phyloP scores from a whole-genome alignment of 2,888 invertebrate genomes.

The Nomada flava region DNA sequence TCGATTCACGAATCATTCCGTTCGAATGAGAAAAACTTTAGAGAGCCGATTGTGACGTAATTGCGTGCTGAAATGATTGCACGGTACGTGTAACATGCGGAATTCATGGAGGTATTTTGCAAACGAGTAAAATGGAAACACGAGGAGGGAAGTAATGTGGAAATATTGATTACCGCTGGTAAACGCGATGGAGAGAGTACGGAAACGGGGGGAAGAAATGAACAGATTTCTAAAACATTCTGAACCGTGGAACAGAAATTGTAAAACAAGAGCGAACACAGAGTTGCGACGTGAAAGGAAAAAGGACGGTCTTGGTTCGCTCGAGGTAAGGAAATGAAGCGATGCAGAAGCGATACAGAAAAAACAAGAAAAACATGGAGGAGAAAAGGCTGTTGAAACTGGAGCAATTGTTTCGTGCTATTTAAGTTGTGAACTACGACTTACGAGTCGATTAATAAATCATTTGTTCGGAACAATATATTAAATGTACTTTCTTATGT shows the following conservation, averaged over 20 bases:
- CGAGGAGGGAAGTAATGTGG: neutral
- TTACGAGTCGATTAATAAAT: neutral
- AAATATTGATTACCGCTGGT: too few species aligned
- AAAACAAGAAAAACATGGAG: slow-evolving; percentile 22
- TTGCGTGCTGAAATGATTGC: neutral
- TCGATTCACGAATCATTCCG: slow-evolving; percentile 46
- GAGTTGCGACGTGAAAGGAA: neutral
- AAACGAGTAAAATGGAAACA: neutral
- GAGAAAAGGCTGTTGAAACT: slow-evolving; percentile 46
- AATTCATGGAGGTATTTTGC: neutral
- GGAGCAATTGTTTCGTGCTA: slow-evolving; percentile 56
- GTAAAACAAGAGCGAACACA: neutral
- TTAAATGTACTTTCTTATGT: too few species aligned
- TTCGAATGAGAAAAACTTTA: neutral
- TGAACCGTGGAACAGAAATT: neutral
- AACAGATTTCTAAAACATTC: neutral
- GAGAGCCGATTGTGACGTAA: neutral
- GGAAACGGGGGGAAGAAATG: too few species aligned
- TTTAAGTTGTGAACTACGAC: slow-evolving; percentile 47
- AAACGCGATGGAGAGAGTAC: too few species aligned
- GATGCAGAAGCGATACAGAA: neutral
- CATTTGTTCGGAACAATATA: neutral
- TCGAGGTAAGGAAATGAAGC: slow-evolving; percentile 1
- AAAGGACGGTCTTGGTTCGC: neutral
- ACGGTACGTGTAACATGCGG: neutral